These are phyloP conservation scores for Mustelus asterias DNA, from an alignment of 2,113 vertebrate species.

Conservation along the genomic window DNA sequence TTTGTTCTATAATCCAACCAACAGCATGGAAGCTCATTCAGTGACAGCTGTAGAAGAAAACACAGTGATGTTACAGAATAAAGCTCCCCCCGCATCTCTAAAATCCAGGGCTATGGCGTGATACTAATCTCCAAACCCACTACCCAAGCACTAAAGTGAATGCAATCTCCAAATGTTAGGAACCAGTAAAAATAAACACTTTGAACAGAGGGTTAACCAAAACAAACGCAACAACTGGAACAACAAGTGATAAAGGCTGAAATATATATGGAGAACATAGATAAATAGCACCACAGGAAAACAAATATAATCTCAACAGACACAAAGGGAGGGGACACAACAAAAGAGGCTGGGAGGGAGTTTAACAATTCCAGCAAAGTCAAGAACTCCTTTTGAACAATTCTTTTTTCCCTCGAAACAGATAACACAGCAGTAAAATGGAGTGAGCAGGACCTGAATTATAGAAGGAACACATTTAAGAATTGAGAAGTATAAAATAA, in stretches of 20 bases:
- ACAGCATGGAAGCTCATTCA: not conserved
- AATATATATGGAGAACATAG: not conserved
- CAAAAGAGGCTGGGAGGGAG: not conserved
- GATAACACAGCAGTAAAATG: not conserved
- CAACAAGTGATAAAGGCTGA: not conserved
- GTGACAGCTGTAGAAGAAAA: not conserved
- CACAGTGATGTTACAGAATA: not conserved
- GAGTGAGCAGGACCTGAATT: not conserved
- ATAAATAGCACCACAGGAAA: not conserved
- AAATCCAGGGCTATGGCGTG: not conserved
- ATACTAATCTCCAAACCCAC: not conserved
- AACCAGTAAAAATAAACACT: not conserved
- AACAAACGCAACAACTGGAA: not conserved
- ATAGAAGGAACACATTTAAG: not conserved
- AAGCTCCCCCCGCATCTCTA: not conserved
- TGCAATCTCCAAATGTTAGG: not conserved
- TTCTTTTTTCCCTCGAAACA: not conserved
- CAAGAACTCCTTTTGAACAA: not conserved
- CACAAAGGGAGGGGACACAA: not conserved
- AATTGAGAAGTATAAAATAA: not conserved
- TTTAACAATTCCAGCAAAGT: not conserved
- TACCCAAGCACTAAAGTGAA: not conserved
- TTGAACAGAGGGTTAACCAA: not conserved
- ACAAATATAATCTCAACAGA: not conserved
- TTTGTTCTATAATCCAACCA: not conserved